phyloP scores from a whole-genome alignment of 37 sponge, comb jelly and placozoan genomes.

The Crambe crambe region DNA sequence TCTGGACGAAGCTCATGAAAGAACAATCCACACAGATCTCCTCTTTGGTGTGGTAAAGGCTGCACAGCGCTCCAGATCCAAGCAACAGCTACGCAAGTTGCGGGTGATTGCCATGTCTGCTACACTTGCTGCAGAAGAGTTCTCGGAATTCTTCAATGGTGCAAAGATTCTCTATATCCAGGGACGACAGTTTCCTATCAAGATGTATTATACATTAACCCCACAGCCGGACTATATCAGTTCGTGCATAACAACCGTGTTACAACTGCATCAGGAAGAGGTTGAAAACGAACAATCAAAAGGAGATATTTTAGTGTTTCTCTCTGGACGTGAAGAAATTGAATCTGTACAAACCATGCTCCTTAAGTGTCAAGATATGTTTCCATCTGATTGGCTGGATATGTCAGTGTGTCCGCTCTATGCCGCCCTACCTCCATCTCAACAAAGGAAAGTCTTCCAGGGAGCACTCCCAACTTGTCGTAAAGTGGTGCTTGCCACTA shows the following conservation, averaged over 20 bases:
- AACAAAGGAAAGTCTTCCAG: constrained; percentile 72
- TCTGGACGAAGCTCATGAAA: constrained; percentile 95
- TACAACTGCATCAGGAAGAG: constrained; percentile 84
- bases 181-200: constrained; percentile 89
- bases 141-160: constrained; percentile 78
- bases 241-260: constrained; percentile 75
- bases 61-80: constrained; percentile 63
- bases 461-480: constrained; percentile 55
- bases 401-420: constrained; percentile 77
- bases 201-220: constrained; percentile 41
- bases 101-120: constrained; percentile 93
- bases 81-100: constrained; percentile 25
- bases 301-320: constrained; percentile 88
- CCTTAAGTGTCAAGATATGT: constrained; percentile 34
- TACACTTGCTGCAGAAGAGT: constrained; percentile 85
- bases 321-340: constrained; percentile 95
- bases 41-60: constrained; percentile 91
- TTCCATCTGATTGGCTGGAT: constrained; percentile 58
- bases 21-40: constrained; percentile 94
- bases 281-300: not conserved
- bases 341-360: constrained; percentile 54
- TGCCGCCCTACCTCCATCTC: constrained; percentile 86
- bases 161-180: constrained; percentile 93
- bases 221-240: constrained; percentile 89
- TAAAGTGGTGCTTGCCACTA: constrained; percentile 93